phyloP scores from a whole-genome alignment of 2,888 invertebrate species.

The Microctonus aethiopoides region DNA sequence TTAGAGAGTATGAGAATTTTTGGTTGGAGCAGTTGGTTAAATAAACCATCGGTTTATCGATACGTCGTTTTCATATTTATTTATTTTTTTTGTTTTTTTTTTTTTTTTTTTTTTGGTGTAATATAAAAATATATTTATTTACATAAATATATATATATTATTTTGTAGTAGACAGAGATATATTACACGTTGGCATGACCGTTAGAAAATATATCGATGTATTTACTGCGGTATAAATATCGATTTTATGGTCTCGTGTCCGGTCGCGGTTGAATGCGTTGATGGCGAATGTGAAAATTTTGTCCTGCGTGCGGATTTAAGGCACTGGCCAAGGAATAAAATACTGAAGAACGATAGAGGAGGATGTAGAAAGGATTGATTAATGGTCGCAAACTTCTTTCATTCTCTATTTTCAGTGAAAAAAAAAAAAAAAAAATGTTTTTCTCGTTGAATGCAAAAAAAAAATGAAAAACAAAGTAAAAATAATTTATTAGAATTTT shows the following conservation, averaged over 20 bases:
- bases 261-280: slow-evolving; percentile 4
- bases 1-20: neutral
- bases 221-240: slow-evolving; percentile 30
- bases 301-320: neutral
- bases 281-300: neutral
- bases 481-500: too few species aligned
- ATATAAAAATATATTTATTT: too few species aligned
- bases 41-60: slow-evolving; percentile 27
- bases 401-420: neutral
- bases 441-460: too few species aligned
- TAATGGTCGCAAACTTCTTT: neutral
- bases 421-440: too few species aligned
- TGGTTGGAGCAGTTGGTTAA: neutral
- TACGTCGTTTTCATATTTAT: slow-evolving; percentile 21
- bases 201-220: slow-evolving; percentile 19
- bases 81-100: neutral
- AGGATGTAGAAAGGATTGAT: neutral
- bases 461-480: too few species aligned
- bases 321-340: neutral
- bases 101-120: too few species aligned
- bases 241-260: slow-evolving; percentile 22
- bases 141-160: neutral
- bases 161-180: too few species aligned
- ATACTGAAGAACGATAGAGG: too few species aligned
- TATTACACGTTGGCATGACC: slow-evolving; percentile 5